Percentiles rank a stretch among this genome's conserved stretches.
Conservation (phyloP, 2,797 vertebrate genomes). For the Sus cebifrons region DNA sequence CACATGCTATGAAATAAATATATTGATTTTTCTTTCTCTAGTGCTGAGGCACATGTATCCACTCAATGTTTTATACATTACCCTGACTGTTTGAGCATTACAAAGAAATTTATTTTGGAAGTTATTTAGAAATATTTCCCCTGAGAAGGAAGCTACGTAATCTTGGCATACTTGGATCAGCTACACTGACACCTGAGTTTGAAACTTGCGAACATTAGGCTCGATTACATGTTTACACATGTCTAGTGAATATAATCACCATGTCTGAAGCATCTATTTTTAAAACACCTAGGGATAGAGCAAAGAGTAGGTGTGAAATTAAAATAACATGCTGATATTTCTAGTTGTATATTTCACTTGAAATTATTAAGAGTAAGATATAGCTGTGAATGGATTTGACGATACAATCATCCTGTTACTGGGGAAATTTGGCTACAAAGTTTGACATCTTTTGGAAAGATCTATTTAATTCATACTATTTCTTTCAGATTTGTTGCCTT, state of each 20-base stretch:
- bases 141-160: background rate
- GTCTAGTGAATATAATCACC: background rate
- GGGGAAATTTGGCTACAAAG: background rate
- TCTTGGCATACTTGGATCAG: background rate
- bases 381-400: constrained; percentile 7
- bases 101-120: constrained; percentile 47
- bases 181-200: background rate
- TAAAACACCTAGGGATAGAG: constrained; percentile 26
- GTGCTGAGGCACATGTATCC: background rate
- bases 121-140: background rate
- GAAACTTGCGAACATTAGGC: background rate
- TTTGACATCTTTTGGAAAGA: background rate
- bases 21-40: background rate
- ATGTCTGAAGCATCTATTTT: constrained; percentile 36
- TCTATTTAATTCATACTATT: background rate
- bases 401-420: background rate
- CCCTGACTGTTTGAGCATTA: background rate
- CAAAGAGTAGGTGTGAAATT: constrained; percentile 52
- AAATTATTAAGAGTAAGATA: background rate
- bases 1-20: background rate
- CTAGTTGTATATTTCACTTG: constrained; percentile 32
- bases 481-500: background rate
- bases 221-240: background rate
- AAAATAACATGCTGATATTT: background rate
- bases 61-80: background rate